These are phyloP conservation scores for Chrysopilus asiliformis DNA, from an alignment of 2,888 invertebrate genomes.

Conservation along the genomic window DNA sequence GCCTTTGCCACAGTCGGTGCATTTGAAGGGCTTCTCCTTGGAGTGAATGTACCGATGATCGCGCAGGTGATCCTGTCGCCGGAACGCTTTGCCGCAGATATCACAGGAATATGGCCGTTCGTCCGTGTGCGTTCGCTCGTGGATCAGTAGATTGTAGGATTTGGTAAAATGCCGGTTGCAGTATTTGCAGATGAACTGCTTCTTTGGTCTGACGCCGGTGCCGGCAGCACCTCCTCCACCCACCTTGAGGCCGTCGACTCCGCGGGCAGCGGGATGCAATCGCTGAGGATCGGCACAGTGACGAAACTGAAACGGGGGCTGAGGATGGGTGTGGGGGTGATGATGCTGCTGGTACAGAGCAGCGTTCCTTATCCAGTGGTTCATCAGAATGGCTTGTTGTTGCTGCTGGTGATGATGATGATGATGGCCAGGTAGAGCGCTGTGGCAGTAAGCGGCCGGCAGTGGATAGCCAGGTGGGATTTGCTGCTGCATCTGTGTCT, in stretches of 20 bases:
- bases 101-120: constrained; percentile 94
- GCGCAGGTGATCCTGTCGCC: constrained; percentile 85
- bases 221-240: constrained; percentile 43
- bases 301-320: constrained; percentile 35
- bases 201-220: constrained; percentile 52
- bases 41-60: constrained; percentile 95
- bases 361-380: constrained; percentile 61
- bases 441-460: no score
- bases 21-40: constrained; percentile 97
- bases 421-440: constrained; percentile 26
- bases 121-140: constrained; percentile 93
- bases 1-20: constrained; percentile 92
- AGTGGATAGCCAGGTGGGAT: constrained; percentile 6
- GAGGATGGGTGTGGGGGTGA: constrained; percentile 23
- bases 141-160: constrained; percentile 93
- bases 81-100: constrained; percentile 90
- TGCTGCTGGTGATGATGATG: constrained; percentile 23
- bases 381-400: constrained; percentile 48
- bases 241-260: constrained; percentile 42
- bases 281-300: constrained; percentile 41
- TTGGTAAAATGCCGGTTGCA: constrained; percentile 96
- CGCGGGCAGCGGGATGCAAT: constrained; percentile 33
- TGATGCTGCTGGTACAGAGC: constrained; percentile 48
- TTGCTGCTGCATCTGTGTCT: constrained; percentile 17
- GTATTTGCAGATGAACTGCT: constrained; percentile 93